These are phyloP conservation scores for Anguilla megastoma DNA, from an alignment of 2,797 vertebrate genomes.

Conservation along the genomic window DNA sequence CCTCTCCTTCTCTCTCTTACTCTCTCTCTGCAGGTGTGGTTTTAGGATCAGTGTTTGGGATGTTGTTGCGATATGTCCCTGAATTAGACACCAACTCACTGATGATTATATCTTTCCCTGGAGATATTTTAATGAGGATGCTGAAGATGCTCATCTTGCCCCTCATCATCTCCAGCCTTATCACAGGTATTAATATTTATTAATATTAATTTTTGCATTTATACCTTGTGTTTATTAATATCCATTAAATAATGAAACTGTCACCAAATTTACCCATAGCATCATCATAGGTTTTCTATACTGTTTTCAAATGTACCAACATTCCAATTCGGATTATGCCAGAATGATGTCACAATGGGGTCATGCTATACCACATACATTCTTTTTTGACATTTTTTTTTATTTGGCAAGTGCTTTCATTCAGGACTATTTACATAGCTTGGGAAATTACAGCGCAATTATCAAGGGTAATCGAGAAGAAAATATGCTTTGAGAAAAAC, in stretches of 20 bases:
- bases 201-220: background rate
- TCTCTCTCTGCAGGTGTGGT: constrained; percentile 68
- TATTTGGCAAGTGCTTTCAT: background rate
- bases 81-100: constrained; percentile 64
- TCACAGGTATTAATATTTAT: constrained; percentile 67
- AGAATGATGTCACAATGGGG: background rate
- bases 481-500: background rate
- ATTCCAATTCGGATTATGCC: too few relatives aligned
- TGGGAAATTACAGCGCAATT: background rate
- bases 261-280: background rate
- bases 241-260: background rate
- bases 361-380: background rate
- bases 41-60: constrained; percentile 70
- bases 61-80: constrained; percentile 71
- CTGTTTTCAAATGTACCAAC: background rate
- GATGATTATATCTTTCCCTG: constrained; percentile 78
- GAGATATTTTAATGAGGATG: constrained; percentile 86
- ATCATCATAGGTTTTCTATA: background rate
- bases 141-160: constrained; percentile 85
- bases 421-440: background rate
- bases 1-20: background rate
- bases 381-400: background rate
- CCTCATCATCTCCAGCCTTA: constrained; percentile 83
- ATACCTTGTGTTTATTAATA: background rate
- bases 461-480: background rate